Conservation (phyloP, 2,888 invertebrate species). For the Teleiodes luculella region DNA sequence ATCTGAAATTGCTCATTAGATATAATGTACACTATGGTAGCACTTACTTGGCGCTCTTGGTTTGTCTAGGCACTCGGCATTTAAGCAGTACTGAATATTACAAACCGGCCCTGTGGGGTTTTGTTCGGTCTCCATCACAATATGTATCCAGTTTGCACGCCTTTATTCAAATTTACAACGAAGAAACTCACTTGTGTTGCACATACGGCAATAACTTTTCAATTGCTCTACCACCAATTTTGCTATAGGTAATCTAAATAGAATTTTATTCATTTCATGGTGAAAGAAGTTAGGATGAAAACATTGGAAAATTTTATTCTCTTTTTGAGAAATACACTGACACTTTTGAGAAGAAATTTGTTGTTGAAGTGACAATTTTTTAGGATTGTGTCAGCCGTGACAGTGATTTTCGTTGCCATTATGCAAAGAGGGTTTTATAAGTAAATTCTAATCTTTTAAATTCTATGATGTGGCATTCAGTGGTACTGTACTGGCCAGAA, state of each 20-base stretch:
- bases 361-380: neutral
- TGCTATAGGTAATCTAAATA: conserved; percentile 27
- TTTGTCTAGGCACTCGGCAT: neutral
- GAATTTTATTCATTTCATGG: conserved; percentile 51
- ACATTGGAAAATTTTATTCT: neutral
- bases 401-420: neutral
- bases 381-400: no score
- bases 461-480: no score
- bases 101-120: conserved; percentile 34
- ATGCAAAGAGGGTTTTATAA: conserved; percentile 6
- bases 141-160: conserved; percentile 34
- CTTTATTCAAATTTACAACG: conserved; percentile 22
- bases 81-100: conserved; percentile 4
- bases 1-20: neutral
- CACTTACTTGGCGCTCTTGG: conserved; percentile 2
- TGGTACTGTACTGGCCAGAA: no score
- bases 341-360: neutral
- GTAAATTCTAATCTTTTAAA: no score
- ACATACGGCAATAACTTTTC: conserved; percentile 32
- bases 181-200: conserved; percentile 37
- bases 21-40: neutral
- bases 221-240: conserved; percentile 32
- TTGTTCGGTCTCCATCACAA: conserved; percentile 35
- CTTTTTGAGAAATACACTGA: neutral
- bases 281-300: conserved; percentile 25